Evolutionary conservation across 2,113 vertebrate species (phyloP).

Genomic region (Gallinago jamesoni): DNA sequence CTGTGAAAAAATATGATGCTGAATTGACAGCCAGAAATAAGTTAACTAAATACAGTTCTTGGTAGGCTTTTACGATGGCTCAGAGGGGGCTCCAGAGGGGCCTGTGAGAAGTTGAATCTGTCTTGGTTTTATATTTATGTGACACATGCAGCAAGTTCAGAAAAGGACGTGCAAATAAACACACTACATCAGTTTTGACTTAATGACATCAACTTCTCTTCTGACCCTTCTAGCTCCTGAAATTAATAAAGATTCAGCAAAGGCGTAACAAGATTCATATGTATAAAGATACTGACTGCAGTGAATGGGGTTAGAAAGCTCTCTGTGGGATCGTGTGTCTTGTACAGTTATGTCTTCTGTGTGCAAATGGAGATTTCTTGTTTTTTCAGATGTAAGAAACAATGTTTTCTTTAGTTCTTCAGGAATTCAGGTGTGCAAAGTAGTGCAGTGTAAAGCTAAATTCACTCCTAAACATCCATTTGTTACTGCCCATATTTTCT

Average conservation of each 20-base stretch:
- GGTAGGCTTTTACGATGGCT: background rate
- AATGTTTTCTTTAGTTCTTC: background rate
- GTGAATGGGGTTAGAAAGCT: background rate
- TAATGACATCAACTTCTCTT: background rate
- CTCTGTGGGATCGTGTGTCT: background rate
- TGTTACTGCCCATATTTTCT: background rate
- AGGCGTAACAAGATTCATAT: background rate
- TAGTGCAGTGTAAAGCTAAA: background rate
- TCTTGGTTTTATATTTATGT: background rate
- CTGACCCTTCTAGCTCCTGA: background rate
- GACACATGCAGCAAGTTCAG: background rate
- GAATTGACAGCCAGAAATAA: background rate
- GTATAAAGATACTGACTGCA: background rate
- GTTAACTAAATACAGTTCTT: background rate
- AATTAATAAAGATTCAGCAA: background rate
- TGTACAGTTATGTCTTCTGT: background rate
- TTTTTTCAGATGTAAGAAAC: background rate
- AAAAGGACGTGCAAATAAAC: background rate
- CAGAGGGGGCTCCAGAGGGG: background rate
- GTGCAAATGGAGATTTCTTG: background rate
- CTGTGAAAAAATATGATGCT: background rate
- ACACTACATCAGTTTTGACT: background rate
- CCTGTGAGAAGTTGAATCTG: background rate
- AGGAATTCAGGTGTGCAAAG: background rate
- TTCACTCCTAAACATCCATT: background rate